Evolutionary conservation across 1,140 invertebrate species (phyloP).

Genomic region (Dendrolimus punctatus): DNA sequence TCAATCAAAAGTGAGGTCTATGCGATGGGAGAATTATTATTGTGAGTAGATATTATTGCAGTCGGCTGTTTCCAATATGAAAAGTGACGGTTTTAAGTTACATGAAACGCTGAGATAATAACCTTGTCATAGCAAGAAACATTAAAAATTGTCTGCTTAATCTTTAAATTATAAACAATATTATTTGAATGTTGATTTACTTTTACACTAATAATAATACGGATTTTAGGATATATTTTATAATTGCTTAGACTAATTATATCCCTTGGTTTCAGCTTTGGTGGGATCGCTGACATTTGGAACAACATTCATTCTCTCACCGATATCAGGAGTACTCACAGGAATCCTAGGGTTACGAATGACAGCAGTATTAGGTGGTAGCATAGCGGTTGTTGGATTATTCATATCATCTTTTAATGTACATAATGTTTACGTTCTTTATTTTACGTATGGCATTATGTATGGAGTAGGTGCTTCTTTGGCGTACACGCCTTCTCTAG

Average conservation of each 20-base stretch:
- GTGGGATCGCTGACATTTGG: conserved; percentile 92
- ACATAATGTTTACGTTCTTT: conserved; percentile 79
- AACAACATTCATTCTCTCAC: conserved; percentile 91
- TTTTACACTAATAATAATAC: no score
- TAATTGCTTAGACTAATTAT: neutral
- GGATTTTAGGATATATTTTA: neutral
- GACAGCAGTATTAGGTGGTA: conserved; percentile 88
- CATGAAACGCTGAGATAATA: no score
- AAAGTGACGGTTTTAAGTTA: no score
- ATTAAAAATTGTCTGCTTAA: no score
- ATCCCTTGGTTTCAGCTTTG: conserved; percentile 80
- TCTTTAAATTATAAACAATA: no score
- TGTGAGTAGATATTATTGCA: no score
- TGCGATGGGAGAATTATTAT: no score
- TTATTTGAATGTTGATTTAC: conserved; percentile 2
- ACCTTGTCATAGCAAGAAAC: no score
- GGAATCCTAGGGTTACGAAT: conserved; percentile 87
- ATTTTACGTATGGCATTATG: conserved; percentile 90
- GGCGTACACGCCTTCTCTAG: conserved; percentile 91
- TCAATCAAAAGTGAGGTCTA: no score
- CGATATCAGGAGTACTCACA: conserved; percentile 89
- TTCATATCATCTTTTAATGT: conserved; percentile 85
- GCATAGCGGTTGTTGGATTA: conserved; percentile 83
- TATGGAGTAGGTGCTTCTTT: conserved; percentile 91
- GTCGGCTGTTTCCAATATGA: no score